phyloP scores from a whole-genome alignment of 2,113 vertebrate species.

The Pithys albifrons region DNA sequence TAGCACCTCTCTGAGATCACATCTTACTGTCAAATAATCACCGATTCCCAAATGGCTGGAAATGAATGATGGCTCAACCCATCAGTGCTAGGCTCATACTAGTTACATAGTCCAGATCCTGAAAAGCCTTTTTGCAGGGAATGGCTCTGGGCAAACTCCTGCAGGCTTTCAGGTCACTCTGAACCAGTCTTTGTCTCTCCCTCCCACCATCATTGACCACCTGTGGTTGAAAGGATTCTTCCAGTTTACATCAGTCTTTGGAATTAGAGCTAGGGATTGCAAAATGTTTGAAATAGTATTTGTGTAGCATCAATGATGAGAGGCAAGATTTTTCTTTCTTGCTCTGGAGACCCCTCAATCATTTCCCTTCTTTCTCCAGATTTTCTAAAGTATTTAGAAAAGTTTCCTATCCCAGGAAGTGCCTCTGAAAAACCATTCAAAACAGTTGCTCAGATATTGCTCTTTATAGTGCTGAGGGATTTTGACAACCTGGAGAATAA shows the following conservation, averaged over 20 bases:
- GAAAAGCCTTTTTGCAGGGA: background rate
- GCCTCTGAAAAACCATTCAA: background rate
- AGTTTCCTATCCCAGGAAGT: background rate
- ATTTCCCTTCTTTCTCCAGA: background rate
- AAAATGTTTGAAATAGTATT: background rate
- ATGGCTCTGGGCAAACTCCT: background rate
- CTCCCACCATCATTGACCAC: background rate
- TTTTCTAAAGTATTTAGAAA: background rate
- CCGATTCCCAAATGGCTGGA: conserved; percentile 32
- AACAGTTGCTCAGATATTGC: background rate
- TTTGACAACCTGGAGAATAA: background rate
- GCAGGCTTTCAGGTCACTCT: background rate
- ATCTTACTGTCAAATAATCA: conserved; percentile 35
- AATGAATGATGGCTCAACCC: conserved; percentile 24
- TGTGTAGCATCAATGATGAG: background rate
- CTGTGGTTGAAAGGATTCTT: background rate
- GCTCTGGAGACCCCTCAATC: background rate
- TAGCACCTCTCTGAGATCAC: conserved; percentile 20
- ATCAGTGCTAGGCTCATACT: background rate
- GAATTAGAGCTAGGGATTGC: background rate
- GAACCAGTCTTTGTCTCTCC: background rate
- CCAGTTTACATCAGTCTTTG: background rate
- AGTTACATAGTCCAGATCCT: background rate
- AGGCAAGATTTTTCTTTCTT: background rate
- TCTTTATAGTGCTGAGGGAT: background rate